These are phyloP conservation scores for Anarsia innoxiella DNA, from an alignment of 2,888 invertebrate species.

Conservation along the genomic window DNA sequence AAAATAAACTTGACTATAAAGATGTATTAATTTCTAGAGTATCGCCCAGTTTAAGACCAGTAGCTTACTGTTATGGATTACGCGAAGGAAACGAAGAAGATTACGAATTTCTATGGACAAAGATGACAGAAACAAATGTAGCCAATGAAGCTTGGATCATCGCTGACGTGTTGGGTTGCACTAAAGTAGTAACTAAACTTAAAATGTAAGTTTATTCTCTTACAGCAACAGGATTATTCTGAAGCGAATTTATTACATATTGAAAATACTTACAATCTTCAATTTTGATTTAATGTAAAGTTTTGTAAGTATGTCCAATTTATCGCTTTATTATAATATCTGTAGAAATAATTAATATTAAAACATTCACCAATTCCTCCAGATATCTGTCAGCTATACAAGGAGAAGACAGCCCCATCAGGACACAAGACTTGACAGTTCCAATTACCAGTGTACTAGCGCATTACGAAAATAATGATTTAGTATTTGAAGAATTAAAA, in stretches of 20 bases:
- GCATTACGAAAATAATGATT: conserved; percentile 65
- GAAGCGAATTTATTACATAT: too few relatives aligned
- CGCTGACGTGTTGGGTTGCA: conserved; percentile 76
- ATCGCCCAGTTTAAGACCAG: conserved; percentile 59
- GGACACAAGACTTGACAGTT: conserved; percentile 53
- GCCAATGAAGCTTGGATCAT: conserved; percentile 78
- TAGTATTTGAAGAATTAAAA: conserved; percentile 70
- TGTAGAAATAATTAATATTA: too few relatives aligned
- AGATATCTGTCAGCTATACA: conserved; percentile 53
- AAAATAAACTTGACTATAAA: too few relatives aligned
- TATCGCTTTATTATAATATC: too few relatives aligned
- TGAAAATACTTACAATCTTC: too few relatives aligned
- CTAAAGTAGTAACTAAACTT: conserved; percentile 66
- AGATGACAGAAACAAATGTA: conserved; percentile 71
- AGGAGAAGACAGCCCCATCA: conserved; percentile 47
- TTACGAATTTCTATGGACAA: conserved; percentile 78
- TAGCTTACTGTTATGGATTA: conserved; percentile 80
- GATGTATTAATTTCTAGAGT: conserved; percentile 40
- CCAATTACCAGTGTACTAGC: conserved; percentile 65
- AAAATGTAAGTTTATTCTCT: too few relatives aligned
- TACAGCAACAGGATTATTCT: too few relatives aligned
- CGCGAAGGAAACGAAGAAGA: conserved; percentile 71
- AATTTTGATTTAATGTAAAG: too few relatives aligned
- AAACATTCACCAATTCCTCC: too few relatives aligned
- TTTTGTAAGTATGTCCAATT: too few relatives aligned